Evolutionary conservation across 2,113 vertebrate genomes (phyloP).

Genomic region (Xenopus laevis): DNA sequence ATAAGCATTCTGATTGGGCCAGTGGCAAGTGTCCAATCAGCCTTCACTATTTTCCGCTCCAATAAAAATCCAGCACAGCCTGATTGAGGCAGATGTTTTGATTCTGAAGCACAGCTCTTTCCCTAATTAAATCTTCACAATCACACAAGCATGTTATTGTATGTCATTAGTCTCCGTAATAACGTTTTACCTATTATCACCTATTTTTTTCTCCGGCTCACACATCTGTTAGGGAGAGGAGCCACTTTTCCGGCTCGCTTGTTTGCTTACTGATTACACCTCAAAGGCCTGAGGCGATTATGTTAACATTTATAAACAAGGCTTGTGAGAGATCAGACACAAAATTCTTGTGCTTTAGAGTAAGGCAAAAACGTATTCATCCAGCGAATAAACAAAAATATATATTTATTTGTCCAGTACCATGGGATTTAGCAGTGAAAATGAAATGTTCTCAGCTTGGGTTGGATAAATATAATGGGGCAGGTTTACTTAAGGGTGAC

Average conservation of each 20-base stretch:
- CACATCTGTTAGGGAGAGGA: constrained; percentile 50
- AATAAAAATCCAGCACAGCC: neutral
- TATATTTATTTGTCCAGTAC: too few species aligned
- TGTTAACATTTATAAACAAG: constrained; percentile 49
- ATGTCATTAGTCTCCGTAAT: constrained; percentile 59
- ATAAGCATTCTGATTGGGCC: too few species aligned
- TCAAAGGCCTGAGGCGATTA: constrained; percentile 48
- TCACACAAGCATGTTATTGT: constrained; percentile 56
- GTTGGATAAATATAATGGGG: too few species aligned
- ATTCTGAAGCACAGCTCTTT: constrained; percentile 48
- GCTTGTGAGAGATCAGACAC: neutral
- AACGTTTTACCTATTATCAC: constrained; percentile 52
- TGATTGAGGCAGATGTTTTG: constrained; percentile 33
- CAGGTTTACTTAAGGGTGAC: too few species aligned
- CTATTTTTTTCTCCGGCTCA: constrained; percentile 54
- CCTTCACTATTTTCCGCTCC: neutral
- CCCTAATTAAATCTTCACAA: constrained; percentile 61
- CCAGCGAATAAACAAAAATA: neutral
- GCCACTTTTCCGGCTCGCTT: constrained; percentile 49
- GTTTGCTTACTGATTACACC: constrained; percentile 50
- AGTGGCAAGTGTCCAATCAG: neutral
- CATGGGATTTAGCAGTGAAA: too few species aligned
- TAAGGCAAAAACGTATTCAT: neutral
- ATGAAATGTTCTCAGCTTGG: too few species aligned
- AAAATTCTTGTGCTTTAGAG: neutral